Base-by-base conservation (phyloP, 1,140 invertebrate genomes). In the Archivesica marissinica region DNA sequence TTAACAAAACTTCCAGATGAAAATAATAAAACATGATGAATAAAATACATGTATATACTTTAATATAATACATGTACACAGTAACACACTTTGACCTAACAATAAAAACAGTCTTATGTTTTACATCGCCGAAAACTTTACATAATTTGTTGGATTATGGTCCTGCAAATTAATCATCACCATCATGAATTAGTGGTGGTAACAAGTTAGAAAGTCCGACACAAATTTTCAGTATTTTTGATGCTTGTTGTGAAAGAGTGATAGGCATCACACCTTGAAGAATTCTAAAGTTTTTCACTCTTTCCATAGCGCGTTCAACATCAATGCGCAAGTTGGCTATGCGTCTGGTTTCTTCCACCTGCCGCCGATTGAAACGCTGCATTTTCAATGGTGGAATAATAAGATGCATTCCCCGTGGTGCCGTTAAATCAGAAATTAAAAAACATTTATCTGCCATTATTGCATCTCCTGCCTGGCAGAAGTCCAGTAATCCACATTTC, bases 201-300 rank as follows among this genome's bases (percentile, higher is more conserved):
- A 70, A 85, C 9, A 88, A 70, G 47, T 85, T 87, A 70, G 85
- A 87, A 9, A 88, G 52, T 52, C 33, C 66, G n/a, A 33, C 72
- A 85, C 85, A 88, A 13, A 87, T 30, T 81, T 64, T 80, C 66
- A 75, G 81, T n/a, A 81, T 78, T 70, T 88, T 70, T 52, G 75
- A 84, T 17, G 61, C 52, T 0, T 33, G 61, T 20, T 25, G 47
- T 1, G 79, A 23, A 44, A 87, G 64, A 25, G 76, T 84, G 38
- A 89, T 77, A 52, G 83, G 80, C 79, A 88, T 88, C 9, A 84
- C 87, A 82, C 82, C 86, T 50, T 85, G 77, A 33, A 85, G 11
- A 59, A 87, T 70, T 38, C 52, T 56, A 33, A 87, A 87, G 35
- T 87, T 85, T 59, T 87, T 87, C 23, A 77, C 74, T 38, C 72